phyloP scores from a whole-genome alignment of 2,113 vertebrate genomes.

The Ammodytes dubius region DNA sequence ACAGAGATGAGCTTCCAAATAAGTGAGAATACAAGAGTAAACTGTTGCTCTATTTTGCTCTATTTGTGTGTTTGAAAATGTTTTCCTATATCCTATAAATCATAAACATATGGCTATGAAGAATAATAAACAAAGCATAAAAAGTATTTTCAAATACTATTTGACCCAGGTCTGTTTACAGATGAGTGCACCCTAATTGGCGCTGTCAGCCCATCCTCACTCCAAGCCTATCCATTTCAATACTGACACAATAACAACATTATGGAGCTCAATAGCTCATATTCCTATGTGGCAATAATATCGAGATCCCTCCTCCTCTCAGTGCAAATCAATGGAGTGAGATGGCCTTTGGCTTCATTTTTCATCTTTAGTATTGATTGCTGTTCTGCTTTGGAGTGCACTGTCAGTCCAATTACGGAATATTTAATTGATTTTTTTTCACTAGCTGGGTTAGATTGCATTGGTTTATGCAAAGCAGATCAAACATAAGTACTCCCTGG shows the following conservation, averaged over 20 bases:
- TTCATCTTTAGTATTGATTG: constrained; percentile 85
- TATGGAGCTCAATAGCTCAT: constrained; percentile 74
- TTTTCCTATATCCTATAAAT: constrained; percentile 4
- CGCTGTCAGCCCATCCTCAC: constrained; percentile 59
- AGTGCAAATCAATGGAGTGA: constrained; percentile 80
- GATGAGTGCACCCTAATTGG: constrained; percentile 74
- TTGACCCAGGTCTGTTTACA: constrained; percentile 69
- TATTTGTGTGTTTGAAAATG: not conserved
- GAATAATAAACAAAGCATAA: constrained; percentile 55
- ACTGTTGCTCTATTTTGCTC: not conserved
- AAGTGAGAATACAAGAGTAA: not conserved
- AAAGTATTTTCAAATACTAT: constrained; percentile 58
- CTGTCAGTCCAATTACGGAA: constrained; percentile 84
- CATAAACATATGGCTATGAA: constrained; percentile 23
- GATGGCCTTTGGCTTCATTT: constrained; percentile 85
- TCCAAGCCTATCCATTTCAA: constrained; percentile 69
- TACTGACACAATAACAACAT: constrained; percentile 78
- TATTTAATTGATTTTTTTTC: constrained; percentile 86
- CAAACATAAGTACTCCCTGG: constrained; percentile 80
- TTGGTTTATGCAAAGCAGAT: constrained; percentile 86
- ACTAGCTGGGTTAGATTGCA: constrained; percentile 80
- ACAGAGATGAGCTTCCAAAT: not conserved
- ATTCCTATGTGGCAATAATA: constrained; percentile 77
- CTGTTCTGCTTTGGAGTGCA: constrained; percentile 80
- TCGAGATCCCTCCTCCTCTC: constrained; percentile 69